A percentile compares a stretch with the other conserved stretches of the same genome.
phyloP scores from a whole-genome alignment of 1,140 invertebrate species.

The Euschistus heros region DNA sequence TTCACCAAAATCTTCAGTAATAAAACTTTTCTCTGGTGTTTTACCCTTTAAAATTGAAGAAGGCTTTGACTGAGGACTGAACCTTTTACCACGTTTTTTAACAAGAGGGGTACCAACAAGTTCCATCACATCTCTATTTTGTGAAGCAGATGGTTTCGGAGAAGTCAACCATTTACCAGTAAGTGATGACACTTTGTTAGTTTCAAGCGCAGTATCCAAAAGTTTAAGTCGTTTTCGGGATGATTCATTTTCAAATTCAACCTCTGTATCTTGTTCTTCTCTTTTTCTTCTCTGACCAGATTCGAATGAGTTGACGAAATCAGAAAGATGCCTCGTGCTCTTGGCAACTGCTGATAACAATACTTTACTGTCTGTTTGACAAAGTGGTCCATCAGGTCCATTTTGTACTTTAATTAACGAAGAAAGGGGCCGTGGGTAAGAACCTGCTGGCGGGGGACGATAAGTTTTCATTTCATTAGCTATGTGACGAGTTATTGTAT shows the following conservation, averaged over 20 bases:
- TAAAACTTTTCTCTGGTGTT: background rate
- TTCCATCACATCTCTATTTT: background rate
- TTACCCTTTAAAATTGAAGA: slow-evolving; percentile 10
- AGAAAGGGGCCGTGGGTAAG: background rate
- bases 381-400: slow-evolving; percentile 7
- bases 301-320: background rate
- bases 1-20: background rate
- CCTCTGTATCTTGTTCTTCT: background rate
- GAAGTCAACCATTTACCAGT: too few relatives aligned
- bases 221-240: background rate
- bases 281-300: background rate
- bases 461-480: slow-evolving; percentile 3
- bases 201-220: background rate
- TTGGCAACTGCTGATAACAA: background rate
- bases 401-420: background rate
- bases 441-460: background rate
- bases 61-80: slow-evolving; percentile 2
- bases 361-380: background rate
- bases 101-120: slow-evolving; percentile 10
- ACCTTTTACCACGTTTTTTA: background rate
- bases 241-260: background rate
- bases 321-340: background rate
- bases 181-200: background rate
- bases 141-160: too few relatives aligned
- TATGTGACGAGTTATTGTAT: background rate